Conservation (phyloP, 2,797 vertebrate species). For the Diplodus sargus region DNA sequence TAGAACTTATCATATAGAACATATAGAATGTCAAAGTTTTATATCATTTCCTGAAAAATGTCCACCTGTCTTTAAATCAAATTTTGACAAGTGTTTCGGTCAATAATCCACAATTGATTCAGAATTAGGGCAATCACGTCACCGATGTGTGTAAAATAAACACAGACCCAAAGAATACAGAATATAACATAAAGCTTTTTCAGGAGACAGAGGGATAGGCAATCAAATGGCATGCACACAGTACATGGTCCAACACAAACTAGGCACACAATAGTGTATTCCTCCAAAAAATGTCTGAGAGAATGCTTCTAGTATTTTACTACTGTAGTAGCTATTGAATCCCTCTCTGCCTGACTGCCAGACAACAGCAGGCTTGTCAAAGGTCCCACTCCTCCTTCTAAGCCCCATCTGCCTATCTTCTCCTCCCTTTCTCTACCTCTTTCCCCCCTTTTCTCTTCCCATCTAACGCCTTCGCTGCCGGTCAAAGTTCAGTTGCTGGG, state of each 20-base stretch:
- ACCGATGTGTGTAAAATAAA: neutral
- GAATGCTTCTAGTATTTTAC: conserved; percentile 5
- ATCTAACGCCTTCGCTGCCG: conserved; percentile 25
- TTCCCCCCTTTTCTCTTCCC: conserved; percentile 13
- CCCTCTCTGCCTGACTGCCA: conserved; percentile 18
- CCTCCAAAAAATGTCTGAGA: conserved; percentile 6
- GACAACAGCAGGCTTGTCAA: conserved; percentile 51
- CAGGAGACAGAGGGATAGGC: neutral
- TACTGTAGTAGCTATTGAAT: conserved; percentile 35
- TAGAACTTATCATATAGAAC: too few relatives aligned
- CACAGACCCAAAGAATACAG: conserved; percentile 1
- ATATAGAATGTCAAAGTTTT: neutral
- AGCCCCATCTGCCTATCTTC: conserved; percentile 44
- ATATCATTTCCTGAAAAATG: neutral
- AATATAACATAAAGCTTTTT: neutral
- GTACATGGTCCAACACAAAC: conserved; percentile 9
- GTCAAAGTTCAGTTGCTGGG: conserved; percentile 43
- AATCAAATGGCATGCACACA: conserved; percentile 25
- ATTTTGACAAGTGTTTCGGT: conserved; percentile 8
- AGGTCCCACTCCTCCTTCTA: conserved; percentile 48
- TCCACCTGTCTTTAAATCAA: neutral
- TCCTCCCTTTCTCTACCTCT: neutral
- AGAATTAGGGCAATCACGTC: neutral
- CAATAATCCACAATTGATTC: conserved; percentile 1
- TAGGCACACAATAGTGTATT: neutral